Conservation (phyloP, 2,113 vertebrate genomes). For the Zosterops pallidus region DNA sequence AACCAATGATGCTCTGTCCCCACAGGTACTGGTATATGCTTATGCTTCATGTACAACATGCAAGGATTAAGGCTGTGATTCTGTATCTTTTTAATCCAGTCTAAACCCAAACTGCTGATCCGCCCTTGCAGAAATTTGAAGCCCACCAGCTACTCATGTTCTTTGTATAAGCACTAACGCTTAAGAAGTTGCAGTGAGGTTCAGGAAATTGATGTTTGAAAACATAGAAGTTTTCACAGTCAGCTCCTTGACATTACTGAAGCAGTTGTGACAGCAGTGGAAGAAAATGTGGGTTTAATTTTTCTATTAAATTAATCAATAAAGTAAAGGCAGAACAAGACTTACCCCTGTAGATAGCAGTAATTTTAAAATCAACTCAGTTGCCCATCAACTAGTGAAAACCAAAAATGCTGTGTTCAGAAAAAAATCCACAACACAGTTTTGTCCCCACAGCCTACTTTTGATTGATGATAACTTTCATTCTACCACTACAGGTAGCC, state of each 20-base stretch:
- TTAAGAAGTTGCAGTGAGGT: neutral
- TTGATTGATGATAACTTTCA: neutral
- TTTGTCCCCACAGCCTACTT: neutral
- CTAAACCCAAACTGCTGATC: neutral
- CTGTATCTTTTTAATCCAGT: neutral
- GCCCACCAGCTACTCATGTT: neutral
- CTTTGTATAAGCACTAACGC: neutral
- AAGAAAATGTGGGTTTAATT: neutral
- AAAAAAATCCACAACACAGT: neutral
- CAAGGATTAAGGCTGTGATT: neutral
- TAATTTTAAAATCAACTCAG: neutral
- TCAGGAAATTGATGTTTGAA: neutral
- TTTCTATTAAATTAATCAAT: neutral
- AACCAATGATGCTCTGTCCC: neutral
- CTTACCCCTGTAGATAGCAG: neutral
- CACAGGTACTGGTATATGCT: neutral
- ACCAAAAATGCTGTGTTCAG: neutral
- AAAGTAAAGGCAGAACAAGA: neutral
- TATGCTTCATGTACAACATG: neutral
- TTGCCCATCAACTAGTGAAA: neutral
- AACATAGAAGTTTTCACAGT: neutral
- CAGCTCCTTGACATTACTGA: neutral
- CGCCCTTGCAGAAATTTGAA: neutral
- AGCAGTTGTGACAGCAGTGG: neutral
- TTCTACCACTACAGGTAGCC: neutral